Conservation (phyloP, 2,888 invertebrate genomes). For the Oxycera nigricornis region DNA sequence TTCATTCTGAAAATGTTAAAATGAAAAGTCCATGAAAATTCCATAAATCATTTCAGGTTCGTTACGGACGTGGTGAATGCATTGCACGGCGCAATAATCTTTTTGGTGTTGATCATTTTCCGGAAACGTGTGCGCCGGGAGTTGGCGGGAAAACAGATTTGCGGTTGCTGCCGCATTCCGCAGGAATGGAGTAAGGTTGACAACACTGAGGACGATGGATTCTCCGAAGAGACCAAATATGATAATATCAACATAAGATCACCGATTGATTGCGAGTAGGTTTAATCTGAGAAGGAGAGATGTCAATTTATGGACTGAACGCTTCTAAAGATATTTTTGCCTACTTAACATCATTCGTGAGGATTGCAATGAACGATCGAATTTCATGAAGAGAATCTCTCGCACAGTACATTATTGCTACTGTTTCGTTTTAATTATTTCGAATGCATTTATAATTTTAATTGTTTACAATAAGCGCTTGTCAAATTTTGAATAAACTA, state of each 20-base stretch:
- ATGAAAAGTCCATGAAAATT: background rate
- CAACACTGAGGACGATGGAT: slow-evolving; percentile 54
- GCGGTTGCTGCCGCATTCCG: slow-evolving; percentile 56
- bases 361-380: background rate
- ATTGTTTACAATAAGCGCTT: background rate
- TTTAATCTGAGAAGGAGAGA: background rate
- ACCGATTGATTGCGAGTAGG: background rate
- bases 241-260: slow-evolving; percentile 32
- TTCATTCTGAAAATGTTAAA: background rate
- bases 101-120: slow-evolving; percentile 68
- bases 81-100: slow-evolving; percentile 69
- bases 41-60: slow-evolving; percentile 62
- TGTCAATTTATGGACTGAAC: too few species aligned
- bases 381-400: background rate
- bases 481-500: background rate
- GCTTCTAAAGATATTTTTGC: background rate
- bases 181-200: slow-evolving; percentile 58
- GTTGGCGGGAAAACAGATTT: slow-evolving; percentile 60
- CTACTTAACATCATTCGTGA: background rate
- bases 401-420: background rate
- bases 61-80: slow-evolving; percentile 68
- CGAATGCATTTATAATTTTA: background rate
- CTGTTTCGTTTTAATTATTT: background rate
- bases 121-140: slow-evolving; percentile 65
- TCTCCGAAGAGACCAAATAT: slow-evolving; percentile 32